A percentile compares a stretch with the other conserved stretches of the same genome.
Conservation (phyloP, 1,140 invertebrate species). For the Fopius arisanus region DNA sequence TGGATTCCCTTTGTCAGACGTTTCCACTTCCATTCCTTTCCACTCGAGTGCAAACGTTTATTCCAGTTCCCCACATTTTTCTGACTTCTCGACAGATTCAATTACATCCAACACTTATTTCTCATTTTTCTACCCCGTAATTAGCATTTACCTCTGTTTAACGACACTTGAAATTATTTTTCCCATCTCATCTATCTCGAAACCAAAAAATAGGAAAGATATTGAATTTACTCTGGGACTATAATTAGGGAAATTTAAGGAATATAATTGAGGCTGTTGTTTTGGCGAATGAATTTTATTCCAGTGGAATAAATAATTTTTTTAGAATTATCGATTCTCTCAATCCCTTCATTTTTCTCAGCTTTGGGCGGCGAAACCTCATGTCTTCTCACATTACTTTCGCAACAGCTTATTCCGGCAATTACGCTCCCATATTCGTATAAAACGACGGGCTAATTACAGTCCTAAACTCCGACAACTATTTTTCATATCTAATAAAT, state of each 20-base stretch:
- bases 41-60: slow-evolving; percentile 10
- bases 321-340: neutral
- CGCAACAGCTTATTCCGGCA: too few relatives aligned
- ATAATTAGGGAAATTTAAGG: too few relatives aligned
- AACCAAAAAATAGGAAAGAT: neutral
- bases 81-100: slow-evolving; percentile 4
- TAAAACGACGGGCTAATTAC: too few relatives aligned
- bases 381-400: too few relatives aligned
- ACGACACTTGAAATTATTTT: slow-evolving; percentile 18
- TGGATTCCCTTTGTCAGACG: slow-evolving; percentile 14
- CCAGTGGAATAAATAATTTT: too few relatives aligned
- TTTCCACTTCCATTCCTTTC: neutral
- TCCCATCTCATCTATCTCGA: neutral
- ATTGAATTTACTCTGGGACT: too few relatives aligned
- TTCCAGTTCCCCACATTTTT: slow-evolving; percentile 21
- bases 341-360: neutral
- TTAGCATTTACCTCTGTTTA: slow-evolving; percentile 3
- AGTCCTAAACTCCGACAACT: too few relatives aligned
- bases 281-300: neutral
- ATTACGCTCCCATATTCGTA: too few relatives aligned
- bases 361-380: too few relatives aligned
- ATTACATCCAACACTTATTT: neutral
- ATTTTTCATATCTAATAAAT: too few relatives aligned
- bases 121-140: neutral
- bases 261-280: neutral